phyloP scores from a whole-genome alignment of 2,113 vertebrate genomes.

The Melanerpes formicivorus region DNA sequence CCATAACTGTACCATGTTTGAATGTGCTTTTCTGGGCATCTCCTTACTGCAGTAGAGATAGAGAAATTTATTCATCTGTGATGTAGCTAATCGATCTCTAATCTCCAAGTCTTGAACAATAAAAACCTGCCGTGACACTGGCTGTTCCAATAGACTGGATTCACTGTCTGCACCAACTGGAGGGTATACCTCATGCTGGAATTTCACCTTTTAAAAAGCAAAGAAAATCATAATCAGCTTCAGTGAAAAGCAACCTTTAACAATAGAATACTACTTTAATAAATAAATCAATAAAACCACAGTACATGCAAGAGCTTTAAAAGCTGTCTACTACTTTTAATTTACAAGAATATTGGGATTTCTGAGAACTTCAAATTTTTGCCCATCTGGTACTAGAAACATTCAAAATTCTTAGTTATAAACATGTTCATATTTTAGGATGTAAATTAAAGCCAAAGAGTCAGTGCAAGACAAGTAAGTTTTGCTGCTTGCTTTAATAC shows the following conservation, averaged over 20 bases:
- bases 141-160: constrained; percentile 79
- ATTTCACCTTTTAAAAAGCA: constrained; percentile 83
- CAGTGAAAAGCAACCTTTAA: not conserved
- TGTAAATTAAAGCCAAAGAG: not conserved
- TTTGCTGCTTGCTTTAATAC: not conserved
- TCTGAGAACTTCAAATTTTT: not conserved
- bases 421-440: not conserved
- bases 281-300: not conserved
- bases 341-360: not conserved
- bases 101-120: constrained; percentile 96
- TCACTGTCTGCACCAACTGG: constrained; percentile 65
- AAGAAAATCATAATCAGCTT: not conserved
- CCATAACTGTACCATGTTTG: constrained; percentile 87
- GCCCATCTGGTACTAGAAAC: not conserved
- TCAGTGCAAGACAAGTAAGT: not conserved
- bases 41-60: constrained; percentile 95
- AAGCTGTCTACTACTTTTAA: not conserved
- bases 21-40: constrained; percentile 94
- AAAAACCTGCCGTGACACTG: constrained; percentile 92
- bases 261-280: not conserved
- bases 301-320: not conserved
- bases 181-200: constrained; percentile 96
- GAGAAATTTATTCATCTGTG: constrained; percentile 99
- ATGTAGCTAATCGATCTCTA: constrained; percentile 92
- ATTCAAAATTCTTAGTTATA: not conserved